phyloP scores from a whole-genome alignment of 1,140 invertebrate genomes.

The Drosophila willistoni region DNA sequence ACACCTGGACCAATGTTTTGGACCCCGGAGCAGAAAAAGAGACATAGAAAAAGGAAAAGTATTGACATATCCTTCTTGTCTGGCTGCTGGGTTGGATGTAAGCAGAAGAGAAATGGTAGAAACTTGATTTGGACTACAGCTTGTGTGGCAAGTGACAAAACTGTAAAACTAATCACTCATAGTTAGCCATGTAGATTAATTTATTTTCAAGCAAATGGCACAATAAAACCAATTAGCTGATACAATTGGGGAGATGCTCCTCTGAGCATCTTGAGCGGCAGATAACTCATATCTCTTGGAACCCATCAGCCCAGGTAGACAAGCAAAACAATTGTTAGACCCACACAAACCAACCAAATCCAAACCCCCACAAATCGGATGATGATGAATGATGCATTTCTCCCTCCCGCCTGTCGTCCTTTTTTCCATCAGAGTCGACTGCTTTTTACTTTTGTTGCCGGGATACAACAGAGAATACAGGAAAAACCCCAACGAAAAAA shows the following conservation, averaged over 20 bases:
- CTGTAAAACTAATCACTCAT: slow-evolving; percentile 21
- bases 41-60: slow-evolving; percentile 15
- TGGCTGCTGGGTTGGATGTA: too few relatives aligned
- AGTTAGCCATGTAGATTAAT: not conserved
- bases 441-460: slow-evolving; percentile 18
- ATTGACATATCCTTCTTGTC: slow-evolving; percentile 14
- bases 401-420: not conserved
- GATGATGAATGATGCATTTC: slow-evolving; percentile 49
- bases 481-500: slow-evolving; percentile 25
- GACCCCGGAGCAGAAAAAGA: not conserved
- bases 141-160: not conserved
- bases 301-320: slow-evolving; percentile 16
- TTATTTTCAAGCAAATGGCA: slow-evolving; percentile 7
- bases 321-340: slow-evolving; percentile 29
- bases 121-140: not conserved
- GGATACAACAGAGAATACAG: slow-evolving; percentile 23
- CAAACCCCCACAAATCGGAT: slow-evolving; percentile 16
- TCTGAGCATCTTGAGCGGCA: not conserved
- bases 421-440: not conserved
- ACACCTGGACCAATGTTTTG: slow-evolving; percentile 22
- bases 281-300: slow-evolving; percentile 10
- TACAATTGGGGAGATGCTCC: not conserved
- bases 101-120: not conserved
- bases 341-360: slow-evolving; percentile 19
- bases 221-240: slow-evolving; percentile 45